These are phyloP conservation scores for Oreortyx pictus DNA, from an alignment of 2,797 vertebrate genomes.

Conservation along the genomic window DNA sequence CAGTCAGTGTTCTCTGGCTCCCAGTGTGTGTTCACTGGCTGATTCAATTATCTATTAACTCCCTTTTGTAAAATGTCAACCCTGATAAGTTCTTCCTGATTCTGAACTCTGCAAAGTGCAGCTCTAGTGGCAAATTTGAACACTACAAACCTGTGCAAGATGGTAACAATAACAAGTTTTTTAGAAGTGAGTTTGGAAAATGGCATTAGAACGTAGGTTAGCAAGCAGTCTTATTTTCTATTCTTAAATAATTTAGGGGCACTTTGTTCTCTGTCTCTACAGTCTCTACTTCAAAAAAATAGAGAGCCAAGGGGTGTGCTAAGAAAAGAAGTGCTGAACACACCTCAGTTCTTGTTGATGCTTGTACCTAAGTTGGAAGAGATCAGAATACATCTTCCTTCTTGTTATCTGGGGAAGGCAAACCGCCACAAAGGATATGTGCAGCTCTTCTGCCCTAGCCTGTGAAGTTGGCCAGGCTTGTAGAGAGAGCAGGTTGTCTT, in stretches of 20 bases:
- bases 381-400: neutral
- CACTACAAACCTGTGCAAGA: neutral
- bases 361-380: neutral
- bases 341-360: neutral
- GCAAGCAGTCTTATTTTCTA: neutral
- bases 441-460: neutral
- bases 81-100: neutral
- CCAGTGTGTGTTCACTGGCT: neutral
- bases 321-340: neutral
- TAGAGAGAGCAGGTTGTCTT: neutral
- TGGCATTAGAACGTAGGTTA: neutral
- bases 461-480: neutral
- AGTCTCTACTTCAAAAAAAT: neutral
- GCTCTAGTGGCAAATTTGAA: neutral
- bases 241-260: conserved; percentile 20
- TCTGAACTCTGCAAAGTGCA: neutral
- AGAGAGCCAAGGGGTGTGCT: neutral
- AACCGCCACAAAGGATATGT: neutral
- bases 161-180: neutral
- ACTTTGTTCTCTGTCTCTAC: neutral
- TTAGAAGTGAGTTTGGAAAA: neutral
- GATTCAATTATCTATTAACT: neutral
- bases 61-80: neutral
- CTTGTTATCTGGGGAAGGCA: neutral
- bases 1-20: neutral